A percentile compares a stretch with the other conserved stretches of the same genome.
Conservation (phyloP, 2,113 vertebrate species). For the Xenopus laevis region DNA sequence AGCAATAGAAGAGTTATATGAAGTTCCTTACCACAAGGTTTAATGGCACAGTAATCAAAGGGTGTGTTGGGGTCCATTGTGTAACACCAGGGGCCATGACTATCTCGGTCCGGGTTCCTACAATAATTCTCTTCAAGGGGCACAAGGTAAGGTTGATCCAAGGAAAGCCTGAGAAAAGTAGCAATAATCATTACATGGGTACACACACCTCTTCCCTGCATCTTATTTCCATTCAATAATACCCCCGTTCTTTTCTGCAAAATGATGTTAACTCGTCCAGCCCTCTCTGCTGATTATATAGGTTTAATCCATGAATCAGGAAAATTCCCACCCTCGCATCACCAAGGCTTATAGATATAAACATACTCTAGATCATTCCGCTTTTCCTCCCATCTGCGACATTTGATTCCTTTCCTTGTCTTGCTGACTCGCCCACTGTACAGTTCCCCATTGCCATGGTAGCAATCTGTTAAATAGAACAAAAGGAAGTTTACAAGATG, state of each 20-base stretch:
- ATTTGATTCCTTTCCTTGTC: constrained; percentile 88
- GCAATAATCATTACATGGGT: no score
- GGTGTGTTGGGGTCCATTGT: constrained; percentile 80
- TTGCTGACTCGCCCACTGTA: constrained; percentile 80
- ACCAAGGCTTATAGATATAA: no score
- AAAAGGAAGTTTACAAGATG: background rate
- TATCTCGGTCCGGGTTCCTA: constrained; percentile 86
- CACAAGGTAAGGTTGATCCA: background rate
- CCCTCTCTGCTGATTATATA: no score
- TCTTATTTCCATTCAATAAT: no score
- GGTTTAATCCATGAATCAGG: no score
- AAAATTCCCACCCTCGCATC: no score
- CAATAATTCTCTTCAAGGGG: constrained; percentile 88
- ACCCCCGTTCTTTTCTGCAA: no score
- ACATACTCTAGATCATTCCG: constrained; percentile 77
- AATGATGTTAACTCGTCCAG: no score
- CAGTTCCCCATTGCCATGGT: constrained; percentile 74
- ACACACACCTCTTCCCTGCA: no score
- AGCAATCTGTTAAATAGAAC: constrained; percentile 77
- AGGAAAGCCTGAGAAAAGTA: no score
- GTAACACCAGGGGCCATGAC: constrained; percentile 92
- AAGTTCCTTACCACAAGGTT: constrained; percentile 75
- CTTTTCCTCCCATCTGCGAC: constrained; percentile 83
- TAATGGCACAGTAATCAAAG: constrained; percentile 94
- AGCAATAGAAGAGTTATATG: background rate